Conservation (phyloP, 2,797 vertebrate species). For the Phrynocephalus forsythii region DNA sequence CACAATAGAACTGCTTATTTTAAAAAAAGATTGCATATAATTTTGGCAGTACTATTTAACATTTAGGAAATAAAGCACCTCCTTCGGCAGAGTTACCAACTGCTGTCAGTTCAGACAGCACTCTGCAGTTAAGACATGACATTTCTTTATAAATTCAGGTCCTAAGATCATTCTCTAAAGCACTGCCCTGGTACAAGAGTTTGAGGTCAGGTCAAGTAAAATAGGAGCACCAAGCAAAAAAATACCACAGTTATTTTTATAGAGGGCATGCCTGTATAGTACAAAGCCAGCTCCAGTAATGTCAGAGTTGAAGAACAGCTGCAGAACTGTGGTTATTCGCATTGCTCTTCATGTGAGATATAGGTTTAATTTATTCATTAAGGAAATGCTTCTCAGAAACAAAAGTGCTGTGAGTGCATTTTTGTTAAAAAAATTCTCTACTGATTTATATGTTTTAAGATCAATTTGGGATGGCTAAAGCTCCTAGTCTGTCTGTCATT, state of each 20-base stretch:
- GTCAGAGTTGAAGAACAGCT: not conserved
- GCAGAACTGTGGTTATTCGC: not conserved
- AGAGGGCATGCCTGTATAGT: not conserved
- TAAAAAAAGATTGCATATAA: not conserved
- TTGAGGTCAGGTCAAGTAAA: not conserved
- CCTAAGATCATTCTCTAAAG: not conserved
- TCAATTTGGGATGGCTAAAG: not conserved
- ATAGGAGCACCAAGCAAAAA: conserved; percentile 21
- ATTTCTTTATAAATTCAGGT: not conserved
- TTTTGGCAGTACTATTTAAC: not conserved
- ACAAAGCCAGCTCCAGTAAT: not conserved
- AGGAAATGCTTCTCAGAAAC: not conserved
- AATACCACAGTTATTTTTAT: rapidly evolving
- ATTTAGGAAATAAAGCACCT: conserved; percentile 3
- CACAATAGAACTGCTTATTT: not conserved
- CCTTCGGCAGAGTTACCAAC: conserved; percentile 1
- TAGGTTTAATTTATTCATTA: not conserved
- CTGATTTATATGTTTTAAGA: not conserved
- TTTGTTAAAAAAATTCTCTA: not conserved
- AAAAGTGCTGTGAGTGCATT: conserved; percentile 19
- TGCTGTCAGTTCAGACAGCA: not conserved
- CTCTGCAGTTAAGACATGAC: not conserved
- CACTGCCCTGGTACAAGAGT: not conserved
- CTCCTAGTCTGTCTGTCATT: not conserved
- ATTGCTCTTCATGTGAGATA: not conserved